These are phyloP conservation scores for Mergus octosetaceus DNA, from an alignment of 2,797 vertebrate species.

Conservation along the genomic window DNA sequence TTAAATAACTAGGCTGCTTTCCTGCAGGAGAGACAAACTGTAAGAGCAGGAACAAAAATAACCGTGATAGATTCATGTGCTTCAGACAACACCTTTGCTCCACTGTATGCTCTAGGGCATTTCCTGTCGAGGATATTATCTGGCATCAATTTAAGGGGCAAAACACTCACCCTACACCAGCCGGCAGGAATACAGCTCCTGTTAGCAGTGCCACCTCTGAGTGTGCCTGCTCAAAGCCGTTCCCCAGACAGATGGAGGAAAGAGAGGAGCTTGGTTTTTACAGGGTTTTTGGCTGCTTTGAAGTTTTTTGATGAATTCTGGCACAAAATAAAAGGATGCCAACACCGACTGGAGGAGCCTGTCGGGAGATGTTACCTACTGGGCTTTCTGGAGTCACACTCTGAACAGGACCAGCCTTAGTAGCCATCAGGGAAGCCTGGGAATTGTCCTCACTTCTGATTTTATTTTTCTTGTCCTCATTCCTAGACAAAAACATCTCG, in stretches of 20 bases:
- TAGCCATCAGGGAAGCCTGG: neutral
- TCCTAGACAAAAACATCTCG: rapidly evolving
- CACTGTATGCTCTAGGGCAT: neutral
- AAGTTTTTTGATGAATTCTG: neutral
- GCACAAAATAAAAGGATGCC: neutral
- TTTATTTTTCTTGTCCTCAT: neutral
- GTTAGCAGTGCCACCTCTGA: neutral
- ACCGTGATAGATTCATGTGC: slow-evolving; percentile 24
- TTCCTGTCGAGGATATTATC: neutral
- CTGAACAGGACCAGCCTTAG: neutral
- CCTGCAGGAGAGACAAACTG: slow-evolving; percentile 11
- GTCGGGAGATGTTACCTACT: neutral
- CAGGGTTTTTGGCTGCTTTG: neutral
- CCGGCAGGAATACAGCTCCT: neutral
- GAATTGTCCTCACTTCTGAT: neutral
- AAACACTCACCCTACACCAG: neutral
- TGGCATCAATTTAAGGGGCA: neutral
- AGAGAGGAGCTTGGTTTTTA: neutral
- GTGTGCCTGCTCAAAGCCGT: neutral
- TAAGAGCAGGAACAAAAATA: slow-evolving; percentile 60
- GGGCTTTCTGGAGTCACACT: neutral
- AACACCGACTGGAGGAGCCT: neutral
- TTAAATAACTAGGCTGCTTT: slow-evolving; percentile 68
- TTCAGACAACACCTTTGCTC: slow-evolving; percentile 46
- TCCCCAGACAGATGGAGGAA: neutral